Percentiles rank a stretch among this genome's conserved stretches.
phyloP scores from a whole-genome alignment of 1,140 invertebrate genomes.

The Pectinophora gossypiella region DNA sequence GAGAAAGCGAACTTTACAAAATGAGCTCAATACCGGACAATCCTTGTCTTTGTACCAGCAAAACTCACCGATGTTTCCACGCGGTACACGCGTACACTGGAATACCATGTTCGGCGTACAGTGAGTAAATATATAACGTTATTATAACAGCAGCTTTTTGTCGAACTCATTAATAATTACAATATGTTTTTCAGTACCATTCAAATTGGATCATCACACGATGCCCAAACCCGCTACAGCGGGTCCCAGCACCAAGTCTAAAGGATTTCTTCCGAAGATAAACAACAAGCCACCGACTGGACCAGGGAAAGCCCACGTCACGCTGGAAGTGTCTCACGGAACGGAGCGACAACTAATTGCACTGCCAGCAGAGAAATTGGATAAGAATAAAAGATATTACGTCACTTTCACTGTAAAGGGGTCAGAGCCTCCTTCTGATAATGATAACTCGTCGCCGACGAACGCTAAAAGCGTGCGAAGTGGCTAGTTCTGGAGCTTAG shows the following conservation, averaged over 20 bases:
- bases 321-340: conserved; percentile 86
- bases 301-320: conserved; percentile 75
- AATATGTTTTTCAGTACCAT: conserved; percentile 75
- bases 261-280: conserved; percentile 78
- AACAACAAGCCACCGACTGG: conserved; percentile 72
- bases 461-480: conserved; percentile 39
- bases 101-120: conserved; percentile 88
- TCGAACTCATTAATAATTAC: not conserved
- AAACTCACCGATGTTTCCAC: conserved; percentile 91
- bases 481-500: conserved; percentile 22
- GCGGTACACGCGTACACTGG: conserved; percentile 94
- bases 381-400: conserved; percentile 92
- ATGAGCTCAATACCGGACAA: conserved; percentile 75
- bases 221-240: conserved; percentile 79
- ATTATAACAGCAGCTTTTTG: not conserved
- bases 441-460: conserved; percentile 49
- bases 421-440: conserved; percentile 68
- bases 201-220: conserved; percentile 83
- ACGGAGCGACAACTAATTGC: conserved; percentile 89
- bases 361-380: conserved; percentile 87
- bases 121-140: conserved; percentile 76
- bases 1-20: conserved; percentile 68
- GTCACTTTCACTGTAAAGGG: conserved; percentile 93
- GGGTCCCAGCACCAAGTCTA: conserved; percentile 44
- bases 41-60: conserved; percentile 84